These are phyloP conservation scores for Coracias cyanogaster DNA, from an alignment of 2,797 vertebrate species.

Conservation along the genomic window DNA sequence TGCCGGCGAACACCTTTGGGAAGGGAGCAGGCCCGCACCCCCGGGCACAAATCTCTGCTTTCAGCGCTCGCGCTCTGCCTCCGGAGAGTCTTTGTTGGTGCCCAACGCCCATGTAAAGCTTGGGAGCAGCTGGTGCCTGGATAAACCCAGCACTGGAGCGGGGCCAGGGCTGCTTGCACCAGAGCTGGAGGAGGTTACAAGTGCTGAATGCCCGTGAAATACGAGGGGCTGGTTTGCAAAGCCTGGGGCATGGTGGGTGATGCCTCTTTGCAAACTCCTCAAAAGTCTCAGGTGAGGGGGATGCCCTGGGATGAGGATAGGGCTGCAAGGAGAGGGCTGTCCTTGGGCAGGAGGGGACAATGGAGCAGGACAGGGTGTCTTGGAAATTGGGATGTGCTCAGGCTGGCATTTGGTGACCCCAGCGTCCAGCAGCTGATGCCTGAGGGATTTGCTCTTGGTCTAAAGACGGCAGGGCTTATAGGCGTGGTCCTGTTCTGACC, in stretches of 20 bases:
- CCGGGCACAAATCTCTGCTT: not conserved
- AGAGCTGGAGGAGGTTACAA: not conserved
- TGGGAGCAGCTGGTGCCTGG: conserved; percentile 32
- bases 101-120: conserved; percentile 32
- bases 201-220: not conserved
- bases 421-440: not conserved
- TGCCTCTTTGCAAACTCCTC: not conserved
- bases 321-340: not conserved
- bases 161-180: conserved; percentile 32
- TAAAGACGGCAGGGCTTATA: rapidly evolving
- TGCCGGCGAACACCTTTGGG: not conserved
- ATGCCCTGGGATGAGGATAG: not conserved
- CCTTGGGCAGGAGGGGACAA: not conserved
- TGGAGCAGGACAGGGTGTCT: rapidly evolving
- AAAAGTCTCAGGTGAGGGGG: not conserved
- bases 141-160: conserved; percentile 15
- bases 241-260: rapidly evolving
- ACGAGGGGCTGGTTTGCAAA: rapidly evolving
- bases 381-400: not conserved
- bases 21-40: not conserved
- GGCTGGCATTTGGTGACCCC: not conserved
- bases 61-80: not conserved
- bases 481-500: not conserved
- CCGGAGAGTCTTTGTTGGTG: conserved; percentile 39
- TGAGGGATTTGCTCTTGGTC: not conserved